phyloP scores from a whole-genome alignment of 2,797 vertebrate genomes.

The Poeciliopsis turneri region DNA sequence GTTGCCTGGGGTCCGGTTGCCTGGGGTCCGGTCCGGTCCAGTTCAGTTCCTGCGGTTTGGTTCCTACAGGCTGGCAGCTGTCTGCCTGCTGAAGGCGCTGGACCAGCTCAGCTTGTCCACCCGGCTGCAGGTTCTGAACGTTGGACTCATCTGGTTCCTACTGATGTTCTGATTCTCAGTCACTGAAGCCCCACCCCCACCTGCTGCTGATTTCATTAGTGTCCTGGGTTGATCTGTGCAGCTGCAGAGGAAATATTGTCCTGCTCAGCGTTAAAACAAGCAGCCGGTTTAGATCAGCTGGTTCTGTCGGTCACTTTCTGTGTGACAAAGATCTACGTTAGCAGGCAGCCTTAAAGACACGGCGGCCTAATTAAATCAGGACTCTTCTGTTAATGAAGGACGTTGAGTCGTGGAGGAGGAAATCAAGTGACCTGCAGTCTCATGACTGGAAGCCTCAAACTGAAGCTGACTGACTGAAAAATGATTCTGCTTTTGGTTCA shows the following conservation, averaged over 20 bases:
- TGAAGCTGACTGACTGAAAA: background rate
- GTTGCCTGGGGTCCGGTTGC: too few species aligned
- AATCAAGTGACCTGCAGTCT: constrained; percentile 69
- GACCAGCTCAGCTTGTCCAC: background rate
- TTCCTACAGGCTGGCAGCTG: background rate
- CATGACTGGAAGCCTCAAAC: constrained; percentile 52
- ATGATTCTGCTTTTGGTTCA: background rate
- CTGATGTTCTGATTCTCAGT: background rate
- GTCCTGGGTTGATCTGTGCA: constrained; percentile 11
- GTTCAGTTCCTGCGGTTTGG: background rate
- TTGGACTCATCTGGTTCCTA: background rate
- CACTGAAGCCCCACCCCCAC: background rate
- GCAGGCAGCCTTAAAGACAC: background rate
- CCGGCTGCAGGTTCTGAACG: background rate
- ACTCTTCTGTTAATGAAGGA: constrained; percentile 61
- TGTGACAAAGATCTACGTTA: background rate
- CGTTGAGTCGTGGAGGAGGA: constrained; percentile 52
- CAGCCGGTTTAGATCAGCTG: background rate
- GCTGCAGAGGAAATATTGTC: background rate
- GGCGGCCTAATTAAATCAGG: background rate
- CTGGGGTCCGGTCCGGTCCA: background rate
- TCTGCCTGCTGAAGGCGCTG: background rate
- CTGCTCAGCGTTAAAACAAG: constrained; percentile 29
- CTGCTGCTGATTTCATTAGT: background rate
- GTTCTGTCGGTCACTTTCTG: background rate